Conservation (phyloP, 2,113 vertebrate species). For the Tetrao urogallus region DNA sequence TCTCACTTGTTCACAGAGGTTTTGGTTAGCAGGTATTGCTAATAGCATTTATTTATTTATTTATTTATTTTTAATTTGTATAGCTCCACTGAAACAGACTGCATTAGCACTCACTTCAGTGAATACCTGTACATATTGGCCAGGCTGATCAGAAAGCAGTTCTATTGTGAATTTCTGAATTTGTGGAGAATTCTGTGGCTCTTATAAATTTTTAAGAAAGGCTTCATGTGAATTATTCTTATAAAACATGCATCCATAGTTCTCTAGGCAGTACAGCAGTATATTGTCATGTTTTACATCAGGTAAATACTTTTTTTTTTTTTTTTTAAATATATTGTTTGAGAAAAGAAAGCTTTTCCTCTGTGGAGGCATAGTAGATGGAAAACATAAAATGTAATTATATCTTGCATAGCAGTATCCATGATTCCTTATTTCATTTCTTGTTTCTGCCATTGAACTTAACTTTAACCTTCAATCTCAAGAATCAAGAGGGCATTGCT, state of each 20-base stretch:
- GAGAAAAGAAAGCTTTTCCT: not conserved
- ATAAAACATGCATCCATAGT: not conserved
- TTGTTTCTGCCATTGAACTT: not conserved
- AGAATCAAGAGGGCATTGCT: not conserved
- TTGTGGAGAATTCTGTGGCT: not conserved
- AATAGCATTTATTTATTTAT: not conserved
- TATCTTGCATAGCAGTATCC: not conserved
- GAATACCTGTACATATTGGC: not conserved
- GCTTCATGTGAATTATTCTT: not conserved
- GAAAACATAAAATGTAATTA: not conserved
- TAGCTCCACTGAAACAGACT: not conserved
- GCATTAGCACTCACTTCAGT: not conserved
- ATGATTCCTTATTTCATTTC: not conserved
- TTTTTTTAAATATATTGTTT: not conserved
- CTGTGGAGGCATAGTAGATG: not conserved
- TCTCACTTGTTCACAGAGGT: not conserved
- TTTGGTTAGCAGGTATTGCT: slow-evolving; percentile 24
- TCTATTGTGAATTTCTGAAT: not conserved
- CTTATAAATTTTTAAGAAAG: not conserved
- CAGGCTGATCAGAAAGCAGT: not conserved
- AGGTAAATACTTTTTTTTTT: not conserved
- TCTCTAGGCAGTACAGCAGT: not conserved
- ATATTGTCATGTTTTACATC: not conserved
- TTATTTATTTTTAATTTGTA: not conserved
- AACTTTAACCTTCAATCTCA: not conserved